Conservation (phyloP, 2,888 invertebrate species). For the Scrobipalpa atriplicella region DNA sequence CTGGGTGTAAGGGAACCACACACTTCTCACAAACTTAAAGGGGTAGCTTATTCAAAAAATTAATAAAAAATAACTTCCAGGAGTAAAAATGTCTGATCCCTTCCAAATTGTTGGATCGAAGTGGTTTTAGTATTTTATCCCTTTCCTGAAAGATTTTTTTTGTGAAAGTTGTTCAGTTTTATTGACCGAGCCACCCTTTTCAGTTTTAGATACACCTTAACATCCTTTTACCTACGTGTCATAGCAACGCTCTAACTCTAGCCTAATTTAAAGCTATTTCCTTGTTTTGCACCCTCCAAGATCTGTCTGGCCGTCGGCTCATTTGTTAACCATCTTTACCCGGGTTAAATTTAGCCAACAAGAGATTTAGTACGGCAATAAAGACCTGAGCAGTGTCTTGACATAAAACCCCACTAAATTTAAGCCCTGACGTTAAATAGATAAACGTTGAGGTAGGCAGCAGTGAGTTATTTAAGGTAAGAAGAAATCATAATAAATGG, state of each 20-base stretch:
- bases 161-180: too few relatives aligned
- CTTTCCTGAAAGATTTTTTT: too few relatives aligned
- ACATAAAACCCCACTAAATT: slow-evolving; percentile 26
- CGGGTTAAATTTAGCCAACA: slow-evolving; percentile 24
- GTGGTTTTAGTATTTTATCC: too few relatives aligned
- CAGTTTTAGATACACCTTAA: too few relatives aligned
- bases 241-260: background rate
- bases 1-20: too few relatives aligned
- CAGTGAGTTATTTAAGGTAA: background rate
- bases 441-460: slow-evolving; percentile 13
- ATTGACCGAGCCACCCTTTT: too few relatives aligned
- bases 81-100: too few relatives aligned
- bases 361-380: slow-evolving; percentile 26
- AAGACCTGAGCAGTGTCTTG: slow-evolving; percentile 23
- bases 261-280: slow-evolving; percentile 40
- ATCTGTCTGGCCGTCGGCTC: slow-evolving; percentile 26
- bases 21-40: too few relatives aligned
- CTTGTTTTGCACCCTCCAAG: slow-evolving; percentile 48
- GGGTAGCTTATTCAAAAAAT: too few relatives aligned
- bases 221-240: too few relatives aligned
- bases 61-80: too few relatives aligned
- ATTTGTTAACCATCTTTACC: slow-evolving; percentile 24
- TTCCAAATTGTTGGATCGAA: too few relatives aligned
- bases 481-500: background rate
- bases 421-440: slow-evolving; percentile 10